A percentile compares a stretch with the other conserved stretches of the same genome.
Evolutionary conservation across 2,797 vertebrate genomes (phyloP).

Genomic region (Lagorchestes hirsutus): DNA sequence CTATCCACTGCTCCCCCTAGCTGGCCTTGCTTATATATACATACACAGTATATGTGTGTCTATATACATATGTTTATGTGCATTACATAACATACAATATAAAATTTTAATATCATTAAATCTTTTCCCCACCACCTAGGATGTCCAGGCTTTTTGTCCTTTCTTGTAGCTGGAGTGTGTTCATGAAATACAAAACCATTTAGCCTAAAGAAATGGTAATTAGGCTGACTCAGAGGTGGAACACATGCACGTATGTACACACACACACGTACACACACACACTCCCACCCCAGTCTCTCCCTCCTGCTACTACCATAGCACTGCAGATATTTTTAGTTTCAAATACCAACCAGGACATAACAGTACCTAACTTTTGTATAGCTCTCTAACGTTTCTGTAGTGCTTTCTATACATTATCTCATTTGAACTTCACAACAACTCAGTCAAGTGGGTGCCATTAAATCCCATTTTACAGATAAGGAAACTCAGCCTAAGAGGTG

Average conservation of each 20-base stretch:
- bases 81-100: neutral
- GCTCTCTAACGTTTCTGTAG: neutral
- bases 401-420: neutral
- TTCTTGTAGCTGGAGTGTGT: neutral
- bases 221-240: neutral
- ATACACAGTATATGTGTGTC: neutral
- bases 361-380: neutral
- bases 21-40: too few species aligned
- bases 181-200: neutral
- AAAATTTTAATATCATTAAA: neutral
- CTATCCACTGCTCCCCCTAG: too few species aligned
- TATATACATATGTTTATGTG: neutral
- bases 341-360: neutral
- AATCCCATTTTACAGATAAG: neutral
- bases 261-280: too few species aligned
- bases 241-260: too few species aligned
- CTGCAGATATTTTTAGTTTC: neutral
- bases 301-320: neutral
- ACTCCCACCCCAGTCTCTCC: neutral
- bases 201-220: constrained; percentile 1
- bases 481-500: neutral
- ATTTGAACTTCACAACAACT: neutral
- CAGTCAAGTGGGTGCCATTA: neutral
- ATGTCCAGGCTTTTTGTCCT: neutral
- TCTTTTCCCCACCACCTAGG: neutral